Evolutionary conservation across 53 echinoderm and acorn worm species (phyloP).

Genomic region (Paracentrotus lividus): DNA sequence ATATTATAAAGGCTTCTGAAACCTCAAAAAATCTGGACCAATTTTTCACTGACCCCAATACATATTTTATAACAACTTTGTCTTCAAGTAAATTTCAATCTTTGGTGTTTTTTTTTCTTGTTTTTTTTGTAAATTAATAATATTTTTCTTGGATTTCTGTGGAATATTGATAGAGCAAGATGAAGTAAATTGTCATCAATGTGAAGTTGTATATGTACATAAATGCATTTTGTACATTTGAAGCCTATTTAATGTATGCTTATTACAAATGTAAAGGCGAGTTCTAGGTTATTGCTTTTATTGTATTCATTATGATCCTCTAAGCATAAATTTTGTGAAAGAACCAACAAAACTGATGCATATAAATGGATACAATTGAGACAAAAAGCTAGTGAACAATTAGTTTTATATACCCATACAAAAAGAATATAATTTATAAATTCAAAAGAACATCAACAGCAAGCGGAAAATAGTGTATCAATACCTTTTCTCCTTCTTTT

Average conservation of each 20-base stretch:
- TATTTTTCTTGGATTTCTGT: neutral
- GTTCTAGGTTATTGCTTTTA: neutral
- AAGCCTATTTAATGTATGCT: slow-evolving; percentile 26
- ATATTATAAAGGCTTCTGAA: neutral
- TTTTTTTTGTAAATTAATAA: neutral
- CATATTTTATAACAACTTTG: neutral
- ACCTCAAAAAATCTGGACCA: neutral
- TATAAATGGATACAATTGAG: neutral
- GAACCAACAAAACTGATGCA: neutral
- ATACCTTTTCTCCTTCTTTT: too few relatives aligned
- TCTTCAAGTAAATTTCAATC: too few relatives aligned
- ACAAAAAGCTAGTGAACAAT: neutral
- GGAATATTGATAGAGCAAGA: neutral
- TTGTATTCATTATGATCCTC: neutral
- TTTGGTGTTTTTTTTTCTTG: neutral
- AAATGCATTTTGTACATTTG: slow-evolving; percentile 24
- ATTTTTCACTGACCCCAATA: neutral
- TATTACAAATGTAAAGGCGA: neutral
- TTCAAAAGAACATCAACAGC: too few relatives aligned
- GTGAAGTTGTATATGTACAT: neutral
- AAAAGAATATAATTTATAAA: too few relatives aligned
- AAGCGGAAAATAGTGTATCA: too few relatives aligned
- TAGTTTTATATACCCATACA: too few relatives aligned
- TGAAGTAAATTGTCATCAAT: neutral
- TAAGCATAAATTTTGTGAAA: neutral